These are phyloP conservation scores for Xanthorhoe designata DNA, from an alignment of 2,888 invertebrate species.

Conservation along the genomic window DNA sequence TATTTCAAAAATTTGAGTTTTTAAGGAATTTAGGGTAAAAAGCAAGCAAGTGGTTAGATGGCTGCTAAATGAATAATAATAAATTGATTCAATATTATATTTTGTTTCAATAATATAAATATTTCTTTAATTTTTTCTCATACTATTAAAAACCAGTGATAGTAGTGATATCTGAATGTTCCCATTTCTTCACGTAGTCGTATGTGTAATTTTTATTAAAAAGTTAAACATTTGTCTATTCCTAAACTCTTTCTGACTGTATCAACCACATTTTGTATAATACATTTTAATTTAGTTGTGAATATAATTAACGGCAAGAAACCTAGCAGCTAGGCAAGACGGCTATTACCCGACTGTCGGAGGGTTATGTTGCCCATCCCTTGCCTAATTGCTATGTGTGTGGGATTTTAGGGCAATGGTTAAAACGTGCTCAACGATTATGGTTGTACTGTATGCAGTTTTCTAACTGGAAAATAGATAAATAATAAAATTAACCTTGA, in stretches of 20 bases:
- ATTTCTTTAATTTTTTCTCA: too few relatives aligned
- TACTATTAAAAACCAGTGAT: too few relatives aligned
- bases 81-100: too few relatives aligned
- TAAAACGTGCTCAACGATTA: slow-evolving; percentile 65
- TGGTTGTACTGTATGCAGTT: slow-evolving; percentile 50
- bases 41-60: too few relatives aligned
- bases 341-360: slow-evolving; percentile 26
- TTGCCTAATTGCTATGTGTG: slow-evolving; percentile 81
- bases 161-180: too few relatives aligned
- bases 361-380: slow-evolving; percentile 37
- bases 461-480: slow-evolving; percentile 29
- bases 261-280: slow-evolving; percentile 23
- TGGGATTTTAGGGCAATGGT: slow-evolving; percentile 59
- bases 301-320: slow-evolving; percentile 49
- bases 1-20: background rate
- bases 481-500: too few relatives aligned
- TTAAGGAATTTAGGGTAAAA: background rate
- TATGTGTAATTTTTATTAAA: too few relatives aligned
- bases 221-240: background rate
- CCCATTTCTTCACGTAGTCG: too few relatives aligned
- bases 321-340: slow-evolving; percentile 80
- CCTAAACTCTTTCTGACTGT: background rate
- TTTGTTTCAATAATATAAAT: too few relatives aligned
- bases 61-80: too few relatives aligned
- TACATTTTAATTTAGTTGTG: slow-evolving; percentile 50